phyloP scores from a whole-genome alignment of 2,888 invertebrate species.

The Bembecia ichneumoniformis region DNA sequence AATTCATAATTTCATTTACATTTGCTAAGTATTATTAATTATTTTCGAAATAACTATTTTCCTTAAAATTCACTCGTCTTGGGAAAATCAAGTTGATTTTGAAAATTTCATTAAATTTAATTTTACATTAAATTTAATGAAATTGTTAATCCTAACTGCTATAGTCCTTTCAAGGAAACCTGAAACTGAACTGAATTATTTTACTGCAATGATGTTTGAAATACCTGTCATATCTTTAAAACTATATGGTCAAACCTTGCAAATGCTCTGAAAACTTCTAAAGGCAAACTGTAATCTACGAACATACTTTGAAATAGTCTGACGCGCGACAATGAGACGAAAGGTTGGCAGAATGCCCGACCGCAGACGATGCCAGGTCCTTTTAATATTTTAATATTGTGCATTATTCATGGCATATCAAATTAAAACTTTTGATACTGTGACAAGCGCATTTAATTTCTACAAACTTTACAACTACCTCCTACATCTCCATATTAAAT shows the following conservation, averaged over 20 bases:
- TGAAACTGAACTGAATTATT: too few species aligned
- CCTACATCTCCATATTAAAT: too few species aligned
- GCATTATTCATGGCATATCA: conserved; percentile 49
- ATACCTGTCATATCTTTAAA: not conserved
- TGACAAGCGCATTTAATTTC: conserved; percentile 36
- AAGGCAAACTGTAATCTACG: conserved; percentile 14
- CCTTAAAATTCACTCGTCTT: too few species aligned
- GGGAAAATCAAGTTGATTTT: too few species aligned
- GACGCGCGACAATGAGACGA: conserved; percentile 12
- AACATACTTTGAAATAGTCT: conserved; percentile 22
- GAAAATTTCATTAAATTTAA: too few species aligned
- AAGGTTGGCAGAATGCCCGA: conserved; percentile 40
- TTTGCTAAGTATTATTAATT: too few species aligned
- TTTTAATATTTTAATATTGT: conserved; percentile 56
- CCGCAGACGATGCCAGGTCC: conserved; percentile 37
- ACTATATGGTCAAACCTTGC: not conserved
- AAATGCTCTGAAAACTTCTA: not conserved
- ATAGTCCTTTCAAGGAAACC: too few species aligned
- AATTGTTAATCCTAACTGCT: too few species aligned
- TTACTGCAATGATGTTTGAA: too few species aligned
- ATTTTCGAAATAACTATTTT: too few species aligned
- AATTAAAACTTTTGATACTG: conserved; percentile 25
- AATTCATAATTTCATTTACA: too few species aligned
- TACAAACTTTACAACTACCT: conserved; percentile 17
- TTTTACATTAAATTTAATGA: too few species aligned